phyloP scores from a whole-genome alignment of 2,113 vertebrate species.

The Nettapus auritus region DNA sequence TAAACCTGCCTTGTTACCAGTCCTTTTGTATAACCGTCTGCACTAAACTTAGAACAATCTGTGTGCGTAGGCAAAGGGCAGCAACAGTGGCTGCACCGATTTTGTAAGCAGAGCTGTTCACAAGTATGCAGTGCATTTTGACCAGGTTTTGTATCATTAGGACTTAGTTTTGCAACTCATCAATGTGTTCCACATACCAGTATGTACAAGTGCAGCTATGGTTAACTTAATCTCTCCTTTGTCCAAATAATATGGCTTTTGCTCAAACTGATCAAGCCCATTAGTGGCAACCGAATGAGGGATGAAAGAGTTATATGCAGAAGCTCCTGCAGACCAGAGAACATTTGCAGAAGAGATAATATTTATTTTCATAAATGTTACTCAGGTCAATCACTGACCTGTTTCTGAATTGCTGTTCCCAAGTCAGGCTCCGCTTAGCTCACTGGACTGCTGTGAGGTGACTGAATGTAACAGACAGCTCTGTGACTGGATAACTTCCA shows the following conservation, averaged over 20 bases:
- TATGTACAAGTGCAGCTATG: neutral
- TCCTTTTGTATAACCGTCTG: fast-evolving
- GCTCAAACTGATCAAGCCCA: no score
- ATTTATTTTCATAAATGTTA: neutral
- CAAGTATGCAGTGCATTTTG: neutral
- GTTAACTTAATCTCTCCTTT: neutral
- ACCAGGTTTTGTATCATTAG: neutral
- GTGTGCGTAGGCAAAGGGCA: fast-evolving
- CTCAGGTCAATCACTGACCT: neutral
- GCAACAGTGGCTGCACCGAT: neutral
- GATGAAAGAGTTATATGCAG: no score
- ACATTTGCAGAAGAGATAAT: neutral
- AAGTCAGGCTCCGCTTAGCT: neutral
- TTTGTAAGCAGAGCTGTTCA: neutral
- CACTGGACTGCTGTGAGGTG: fast-evolving
- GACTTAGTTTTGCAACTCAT: neutral
- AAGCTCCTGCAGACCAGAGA: neutral
- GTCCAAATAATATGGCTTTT: neutral
- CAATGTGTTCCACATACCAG: fast-evolving
- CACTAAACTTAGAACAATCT: neutral
- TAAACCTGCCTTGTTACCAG: no score
- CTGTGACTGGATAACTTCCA: neutral
- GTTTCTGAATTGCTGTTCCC: neutral
- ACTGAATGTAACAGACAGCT: neutral
- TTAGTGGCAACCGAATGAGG: neutral